These are phyloP conservation scores for Catocala nupta DNA, from an alignment of 2,888 invertebrate species.

Conservation along the genomic window DNA sequence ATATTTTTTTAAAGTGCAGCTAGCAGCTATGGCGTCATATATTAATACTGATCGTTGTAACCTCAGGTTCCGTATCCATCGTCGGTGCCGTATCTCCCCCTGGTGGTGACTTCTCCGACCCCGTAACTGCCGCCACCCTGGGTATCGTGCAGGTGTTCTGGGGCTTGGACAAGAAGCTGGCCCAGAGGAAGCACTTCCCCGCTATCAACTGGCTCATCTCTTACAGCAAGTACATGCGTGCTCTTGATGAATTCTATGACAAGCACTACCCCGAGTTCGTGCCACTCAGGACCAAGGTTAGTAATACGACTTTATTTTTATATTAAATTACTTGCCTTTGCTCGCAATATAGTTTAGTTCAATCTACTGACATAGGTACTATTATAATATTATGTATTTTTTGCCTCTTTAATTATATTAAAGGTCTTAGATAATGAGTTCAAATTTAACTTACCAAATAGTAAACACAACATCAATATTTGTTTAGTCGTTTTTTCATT, in stretches of 20 bases:
- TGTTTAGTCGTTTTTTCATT: too few species aligned
- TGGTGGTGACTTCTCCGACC: constrained; percentile 99
- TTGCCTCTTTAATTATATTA: too few species aligned
- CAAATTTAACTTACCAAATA: too few species aligned
- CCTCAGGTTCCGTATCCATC: constrained; percentile 96
- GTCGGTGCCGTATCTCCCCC: constrained; percentile 99
- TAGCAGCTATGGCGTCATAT: background rate
- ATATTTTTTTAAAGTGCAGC: too few species aligned
- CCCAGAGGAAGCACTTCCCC: constrained; percentile 99
- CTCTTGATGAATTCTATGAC: constrained; percentile 99
- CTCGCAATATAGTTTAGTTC: too few species aligned
- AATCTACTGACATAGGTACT: too few species aligned
- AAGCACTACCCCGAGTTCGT: constrained; percentile 99
- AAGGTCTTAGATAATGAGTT: too few species aligned
- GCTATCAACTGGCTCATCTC: constrained; percentile 99
- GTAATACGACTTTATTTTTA: background rate
- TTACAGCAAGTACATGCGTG: constrained; percentile 99
- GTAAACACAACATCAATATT: too few species aligned
- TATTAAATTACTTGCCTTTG: too few species aligned
- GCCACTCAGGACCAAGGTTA: constrained; percentile 97
- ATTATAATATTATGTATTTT: too few species aligned
- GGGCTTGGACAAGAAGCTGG: constrained; percentile 99
- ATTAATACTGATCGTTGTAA: background rate
- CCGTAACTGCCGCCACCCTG: constrained; percentile 99
- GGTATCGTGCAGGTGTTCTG: constrained; percentile 99